Base-by-base conservation (phyloP, 1,140 invertebrate genomes). In the Drosophila nigromelanica region DNA sequence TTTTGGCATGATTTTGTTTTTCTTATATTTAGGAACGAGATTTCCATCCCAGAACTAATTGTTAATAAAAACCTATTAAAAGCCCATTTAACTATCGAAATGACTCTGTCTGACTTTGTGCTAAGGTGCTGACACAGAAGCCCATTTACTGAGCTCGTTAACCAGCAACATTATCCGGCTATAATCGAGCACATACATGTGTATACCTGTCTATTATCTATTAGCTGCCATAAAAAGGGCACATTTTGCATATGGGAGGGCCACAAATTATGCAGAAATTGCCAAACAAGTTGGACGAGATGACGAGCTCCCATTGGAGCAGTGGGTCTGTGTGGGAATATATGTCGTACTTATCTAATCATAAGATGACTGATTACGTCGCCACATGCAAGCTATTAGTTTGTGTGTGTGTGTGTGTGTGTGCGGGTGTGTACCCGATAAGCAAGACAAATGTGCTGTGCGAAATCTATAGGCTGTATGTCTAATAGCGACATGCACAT, bases 311-410 rank as follows among this genome's bases (percentile, higher is more conserved):
- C 59, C 39, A 42, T 18, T 37, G 52, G 55, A 48, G 37, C 35
- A 14, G 4, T 42, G 37, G 27, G 43, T 63, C 33, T 40, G 35
- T 76, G 51, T 70, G 55, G 55, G 40, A 69, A 69, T 68, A 52
- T 30, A 59, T 50, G 39, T 58, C 62, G 54, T 67, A 67, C 69
- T 64, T 70, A 79, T 73, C 82, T 78, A 79, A 87, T 87, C 82
- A 89, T 79, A 80, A 87, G 78, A 89, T 82, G 82, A 87, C 83
- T 78, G 83, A 87, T 87, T 87, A 82, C 68, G 83, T 76, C 58
- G 79, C 59, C 74, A 78, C 78, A 86, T 75, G 37, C 64, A 62
- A 3, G 10, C 11, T 3, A 33, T 40, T 45, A 54, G 35, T 42
- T 50, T 21, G 2, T 39, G 45, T 43, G n/a, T 50, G 45, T 14